Percentiles rank a stretch among this genome's conserved stretches.
phyloP scores from a whole-genome alignment of 2,797 vertebrate species.

The Buceros bicornis region DNA sequence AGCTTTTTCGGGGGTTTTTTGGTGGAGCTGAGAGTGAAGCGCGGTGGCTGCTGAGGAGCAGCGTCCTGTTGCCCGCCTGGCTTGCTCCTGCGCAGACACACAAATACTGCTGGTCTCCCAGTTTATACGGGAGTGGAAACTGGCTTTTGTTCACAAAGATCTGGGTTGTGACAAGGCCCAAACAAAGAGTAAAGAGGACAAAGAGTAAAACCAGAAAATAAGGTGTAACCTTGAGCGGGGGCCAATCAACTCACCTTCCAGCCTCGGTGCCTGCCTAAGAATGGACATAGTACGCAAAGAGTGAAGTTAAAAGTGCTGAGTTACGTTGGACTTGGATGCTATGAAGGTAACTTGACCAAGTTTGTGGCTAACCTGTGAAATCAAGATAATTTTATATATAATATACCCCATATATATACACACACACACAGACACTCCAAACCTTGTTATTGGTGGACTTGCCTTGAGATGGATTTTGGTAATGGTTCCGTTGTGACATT shows the following conservation, averaged over 20 bases:
- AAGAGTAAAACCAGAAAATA: not conserved
- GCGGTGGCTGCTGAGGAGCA: not conserved
- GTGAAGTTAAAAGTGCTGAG: not conserved
- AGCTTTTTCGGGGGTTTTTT: accelerated
- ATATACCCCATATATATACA: accelerated
- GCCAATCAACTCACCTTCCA: accelerated
- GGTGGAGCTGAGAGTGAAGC: not conserved
- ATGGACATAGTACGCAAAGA: accelerated
- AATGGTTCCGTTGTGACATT: not conserved
- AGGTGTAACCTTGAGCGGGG: not conserved
- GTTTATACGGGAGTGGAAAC: accelerated
- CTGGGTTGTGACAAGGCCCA: not conserved
- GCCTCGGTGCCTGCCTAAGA: not conserved
- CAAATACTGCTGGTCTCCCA: accelerated
- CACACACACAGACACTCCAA: accelerated
- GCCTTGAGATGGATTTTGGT: not conserved
- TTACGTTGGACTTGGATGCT: not conserved
- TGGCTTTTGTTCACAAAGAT: not conserved
- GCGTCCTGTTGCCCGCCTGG: accelerated
- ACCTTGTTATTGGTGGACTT: not conserved
- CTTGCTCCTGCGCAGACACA: accelerated
- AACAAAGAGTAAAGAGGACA: not conserved
- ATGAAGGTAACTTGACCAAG: not conserved
- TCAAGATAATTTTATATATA: not conserved
- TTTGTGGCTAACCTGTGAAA: not conserved